Evolutionary conservation across 2,888 invertebrate genomes (phyloP).

Genomic region (Tachina grossa): DNA sequence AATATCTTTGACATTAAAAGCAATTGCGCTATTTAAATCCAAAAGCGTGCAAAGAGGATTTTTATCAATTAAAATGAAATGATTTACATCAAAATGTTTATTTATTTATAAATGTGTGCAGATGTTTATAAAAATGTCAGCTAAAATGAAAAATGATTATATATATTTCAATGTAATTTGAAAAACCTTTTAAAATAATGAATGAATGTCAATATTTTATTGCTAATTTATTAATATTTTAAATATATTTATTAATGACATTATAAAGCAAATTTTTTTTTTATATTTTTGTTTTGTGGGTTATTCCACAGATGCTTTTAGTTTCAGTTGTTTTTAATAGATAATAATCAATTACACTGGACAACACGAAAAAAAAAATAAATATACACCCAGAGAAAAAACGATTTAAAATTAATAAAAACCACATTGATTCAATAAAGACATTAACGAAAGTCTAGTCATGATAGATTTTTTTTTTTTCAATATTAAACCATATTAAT

Average conservation of each 20-base stretch:
- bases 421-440: too few relatives aligned
- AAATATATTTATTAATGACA: background rate
- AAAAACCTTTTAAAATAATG: slow-evolving; percentile 24
- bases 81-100: too few relatives aligned
- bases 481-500: too few relatives aligned
- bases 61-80: background rate
- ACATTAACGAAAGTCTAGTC: too few relatives aligned
- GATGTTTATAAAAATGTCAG: too few relatives aligned
- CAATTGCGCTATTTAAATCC: background rate
- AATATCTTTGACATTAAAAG: background rate
- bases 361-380: too few relatives aligned
- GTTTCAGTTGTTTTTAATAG: too few relatives aligned
- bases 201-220: background rate
- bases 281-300: background rate
- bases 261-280: background rate
- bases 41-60: background rate
- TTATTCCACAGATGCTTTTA: background rate
- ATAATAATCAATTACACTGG: background rate
- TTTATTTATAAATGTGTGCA: too few relatives aligned
- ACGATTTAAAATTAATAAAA: too few relatives aligned
- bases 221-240: background rate
- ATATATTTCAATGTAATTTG: slow-evolving; percentile 4
- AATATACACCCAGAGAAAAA: too few relatives aligned
- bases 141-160: background rate
- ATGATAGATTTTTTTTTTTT: too few relatives aligned